These are phyloP conservation scores for Plusia festucae DNA, from an alignment of 2,888 invertebrate genomes.

Conservation along the genomic window DNA sequence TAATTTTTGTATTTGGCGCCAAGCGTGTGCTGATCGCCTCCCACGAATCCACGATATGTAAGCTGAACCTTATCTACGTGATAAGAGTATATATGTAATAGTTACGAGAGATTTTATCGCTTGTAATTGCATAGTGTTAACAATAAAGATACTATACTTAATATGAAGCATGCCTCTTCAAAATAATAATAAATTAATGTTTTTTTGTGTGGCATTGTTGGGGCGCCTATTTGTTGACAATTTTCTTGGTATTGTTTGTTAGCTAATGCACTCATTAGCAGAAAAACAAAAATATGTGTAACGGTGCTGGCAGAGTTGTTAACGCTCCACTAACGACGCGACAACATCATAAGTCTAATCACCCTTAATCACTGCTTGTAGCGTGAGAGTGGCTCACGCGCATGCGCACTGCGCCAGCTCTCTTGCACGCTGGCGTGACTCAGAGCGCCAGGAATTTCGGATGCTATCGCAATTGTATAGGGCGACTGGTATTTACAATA, in stretches of 20 bases:
- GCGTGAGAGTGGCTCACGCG: not conserved
- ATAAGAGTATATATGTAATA: conserved; percentile 6
- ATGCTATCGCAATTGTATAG: conserved; percentile 5
- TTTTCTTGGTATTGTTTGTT: conserved; percentile 20
- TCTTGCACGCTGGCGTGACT: conserved; percentile 13
- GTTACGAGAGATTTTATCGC: conserved; percentile 5
- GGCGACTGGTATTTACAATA: conserved; percentile 17
- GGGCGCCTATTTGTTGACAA: conserved; percentile 13
- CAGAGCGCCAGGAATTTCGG: conserved; percentile 27
- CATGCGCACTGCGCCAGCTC: not conserved
- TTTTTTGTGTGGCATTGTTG: not conserved
- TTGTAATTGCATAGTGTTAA: not conserved
- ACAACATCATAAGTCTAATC: conserved; percentile 19
- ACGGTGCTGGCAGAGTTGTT: conserved; percentile 35
- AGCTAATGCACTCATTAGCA: conserved; percentile 32
- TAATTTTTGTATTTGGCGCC: not conserved
- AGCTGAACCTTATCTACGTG: conserved; percentile 2
- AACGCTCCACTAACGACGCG: conserved; percentile 12
- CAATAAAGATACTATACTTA: not conserved
- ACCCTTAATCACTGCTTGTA: not conserved
- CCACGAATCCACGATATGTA: not conserved
- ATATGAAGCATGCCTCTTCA: not conserved
- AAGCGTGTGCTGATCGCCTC: not conserved
- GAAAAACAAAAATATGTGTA: conserved; percentile 30
- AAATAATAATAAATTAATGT: not conserved